Evolutionary conservation across 2,113 vertebrate species (phyloP).

Genomic region (Clarias gariepinus): DNA sequence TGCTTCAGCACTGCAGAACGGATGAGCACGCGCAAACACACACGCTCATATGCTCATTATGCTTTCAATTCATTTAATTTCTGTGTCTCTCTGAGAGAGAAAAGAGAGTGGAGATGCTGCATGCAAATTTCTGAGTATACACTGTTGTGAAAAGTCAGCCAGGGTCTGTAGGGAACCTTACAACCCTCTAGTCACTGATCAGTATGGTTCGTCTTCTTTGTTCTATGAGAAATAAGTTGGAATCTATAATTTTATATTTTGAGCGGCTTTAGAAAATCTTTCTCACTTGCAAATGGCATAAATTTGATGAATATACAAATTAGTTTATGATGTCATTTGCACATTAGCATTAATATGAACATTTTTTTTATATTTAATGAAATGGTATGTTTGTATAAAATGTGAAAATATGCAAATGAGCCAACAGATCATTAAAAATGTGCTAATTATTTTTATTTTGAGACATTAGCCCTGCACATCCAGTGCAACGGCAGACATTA

Average conservation of each 20-base stretch:
- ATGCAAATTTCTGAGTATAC: not conserved
- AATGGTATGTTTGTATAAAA: not conserved
- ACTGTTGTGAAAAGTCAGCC: not conserved
- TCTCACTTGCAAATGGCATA: no score
- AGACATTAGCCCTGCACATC: not conserved
- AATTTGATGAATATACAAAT: not conserved
- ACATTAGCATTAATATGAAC: not conserved
- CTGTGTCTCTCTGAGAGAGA: not conserved
- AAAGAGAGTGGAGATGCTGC: not conserved
- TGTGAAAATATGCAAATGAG: not conserved
- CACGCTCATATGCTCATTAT: not conserved
- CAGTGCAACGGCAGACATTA: not conserved
- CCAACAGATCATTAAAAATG: not conserved
- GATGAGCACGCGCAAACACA: not conserved
- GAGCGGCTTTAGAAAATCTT: not conserved
- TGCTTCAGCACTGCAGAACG: constrained; percentile 27
- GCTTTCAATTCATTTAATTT: constrained; percentile 19
- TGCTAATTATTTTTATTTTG: not conserved
- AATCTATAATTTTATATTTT: not conserved
- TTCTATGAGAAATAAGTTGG: not conserved
- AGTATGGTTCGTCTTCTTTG: not conserved
- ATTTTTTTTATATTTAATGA: not conserved
- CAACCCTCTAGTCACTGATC: not conserved
- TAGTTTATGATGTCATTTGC: not conserved
- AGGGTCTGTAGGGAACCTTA: constrained; percentile 7